Evolutionary conservation across 2,888 invertebrate genomes (phyloP).

Genomic region (Germaria angustata): DNA sequence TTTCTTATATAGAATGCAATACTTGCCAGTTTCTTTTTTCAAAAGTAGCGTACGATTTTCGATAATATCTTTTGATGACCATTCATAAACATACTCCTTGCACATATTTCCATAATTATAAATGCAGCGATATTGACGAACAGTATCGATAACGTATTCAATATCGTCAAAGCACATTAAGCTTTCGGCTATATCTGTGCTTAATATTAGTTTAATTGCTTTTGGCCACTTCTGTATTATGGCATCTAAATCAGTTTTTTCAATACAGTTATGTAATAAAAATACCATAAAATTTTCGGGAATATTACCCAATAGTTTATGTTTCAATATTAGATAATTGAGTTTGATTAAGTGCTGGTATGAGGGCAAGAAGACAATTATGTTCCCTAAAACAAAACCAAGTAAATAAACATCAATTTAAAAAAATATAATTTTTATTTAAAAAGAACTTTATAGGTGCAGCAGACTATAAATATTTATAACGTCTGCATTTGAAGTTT

Average conservation of each 20-base stretch:
- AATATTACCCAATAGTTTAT: constrained; percentile 75
- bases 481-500: no score
- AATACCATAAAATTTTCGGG: constrained; percentile 66
- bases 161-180: constrained; percentile 93
- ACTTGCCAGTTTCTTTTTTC: constrained; percentile 49
- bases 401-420: no score
- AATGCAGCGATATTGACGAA: constrained; percentile 75
- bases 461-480: no score
- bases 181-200: constrained; percentile 96
- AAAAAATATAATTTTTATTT: no score
- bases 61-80: constrained; percentile 85
- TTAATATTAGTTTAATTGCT: constrained; percentile 87
- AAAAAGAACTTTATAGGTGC: no score
- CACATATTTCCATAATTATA: constrained; percentile 63
- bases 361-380: constrained; percentile 93
- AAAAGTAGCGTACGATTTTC: constrained; percentile 84
- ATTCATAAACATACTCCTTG: constrained; percentile 80
- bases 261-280: constrained; percentile 91
- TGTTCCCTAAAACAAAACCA: constrained; percentile 82
- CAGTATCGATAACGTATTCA: constrained; percentile 93
- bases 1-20: neutral
- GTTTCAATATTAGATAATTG: constrained; percentile 82
- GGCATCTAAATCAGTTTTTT: constrained; percentile 88
- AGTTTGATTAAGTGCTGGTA: constrained; percentile 93
- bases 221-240: constrained; percentile 86